Conservation (phyloP, 1,140 invertebrate genomes). For the Melipona quadrifasciata region DNA sequence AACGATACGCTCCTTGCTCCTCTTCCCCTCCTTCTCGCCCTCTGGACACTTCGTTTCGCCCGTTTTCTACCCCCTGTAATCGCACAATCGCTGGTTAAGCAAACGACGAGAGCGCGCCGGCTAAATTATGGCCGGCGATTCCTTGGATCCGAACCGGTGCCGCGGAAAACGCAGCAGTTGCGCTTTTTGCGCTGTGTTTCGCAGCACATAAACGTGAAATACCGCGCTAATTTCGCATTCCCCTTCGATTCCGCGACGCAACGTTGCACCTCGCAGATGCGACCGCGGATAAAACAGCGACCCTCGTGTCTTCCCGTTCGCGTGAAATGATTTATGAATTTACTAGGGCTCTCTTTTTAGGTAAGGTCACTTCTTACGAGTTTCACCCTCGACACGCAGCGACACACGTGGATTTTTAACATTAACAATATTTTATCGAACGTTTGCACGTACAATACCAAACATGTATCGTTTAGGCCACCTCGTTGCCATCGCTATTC, state of each 20-base stretch:
- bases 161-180: slow-evolving; percentile 34
- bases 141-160: slow-evolving; percentile 3
- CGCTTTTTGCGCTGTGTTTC: slow-evolving; percentile 17
- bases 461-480: no score
- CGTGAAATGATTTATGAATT: not conserved
- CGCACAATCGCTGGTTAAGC: slow-evolving; percentile 40
- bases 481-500: no score
- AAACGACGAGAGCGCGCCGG: not conserved
- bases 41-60: not conserved
- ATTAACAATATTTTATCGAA: no score
- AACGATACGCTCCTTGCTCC: not conserved
- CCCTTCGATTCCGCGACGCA: not conserved
- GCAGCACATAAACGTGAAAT: not conserved
- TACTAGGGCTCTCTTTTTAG: not conserved
- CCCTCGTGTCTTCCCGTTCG: not conserved
- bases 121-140: slow-evolving; percentile 22
- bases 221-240: slow-evolving; percentile 29
- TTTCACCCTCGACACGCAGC: no score
- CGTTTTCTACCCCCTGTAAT: not conserved
- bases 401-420: no score
- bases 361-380: no score
- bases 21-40: not conserved
- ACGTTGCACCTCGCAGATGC: not conserved
- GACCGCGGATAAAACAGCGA: not conserved
- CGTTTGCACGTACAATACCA: no score